These are phyloP conservation scores for Morbakka virulenta DNA, from an alignment of 30 jellyfish, hydroid and myxozoan species.

Conservation along the genomic window DNA sequence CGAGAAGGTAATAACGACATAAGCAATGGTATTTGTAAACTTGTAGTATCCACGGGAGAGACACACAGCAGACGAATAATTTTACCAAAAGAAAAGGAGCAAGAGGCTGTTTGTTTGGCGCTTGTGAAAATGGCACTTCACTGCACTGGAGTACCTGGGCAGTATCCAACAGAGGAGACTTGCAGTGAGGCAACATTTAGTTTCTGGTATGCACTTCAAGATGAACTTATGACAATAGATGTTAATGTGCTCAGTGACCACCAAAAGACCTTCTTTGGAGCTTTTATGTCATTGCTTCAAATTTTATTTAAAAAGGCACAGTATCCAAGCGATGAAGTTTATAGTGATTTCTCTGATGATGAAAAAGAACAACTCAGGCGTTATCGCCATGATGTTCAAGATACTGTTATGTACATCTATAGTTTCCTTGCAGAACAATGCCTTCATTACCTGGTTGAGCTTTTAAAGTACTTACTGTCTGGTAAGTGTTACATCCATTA, in stretches of 20 bases:
- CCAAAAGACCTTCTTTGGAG: slow-evolving; percentile 40
- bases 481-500: too few species aligned
- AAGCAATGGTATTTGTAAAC: slow-evolving; percentile 43
- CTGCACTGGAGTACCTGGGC: slow-evolving; percentile 62
- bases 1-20: slow-evolving; percentile 32
- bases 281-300: slow-evolving; percentile 60
- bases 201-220: slow-evolving; percentile 82
- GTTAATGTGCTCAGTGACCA: slow-evolving; percentile 39
- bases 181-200: slow-evolving; percentile 81
- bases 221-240: slow-evolving; percentile 54
- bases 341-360: slow-evolving; percentile 36
- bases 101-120: slow-evolving; percentile 48
- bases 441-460: slow-evolving; percentile 48
- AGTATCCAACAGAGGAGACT: slow-evolving; percentile 76
- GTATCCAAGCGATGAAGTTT: slow-evolving; percentile 52
- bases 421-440: slow-evolving; percentile 69
- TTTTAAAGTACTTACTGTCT: slow-evolving; percentile 39
- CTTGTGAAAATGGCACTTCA: slow-evolving; percentile 40
- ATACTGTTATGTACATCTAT: slow-evolving; percentile 66
- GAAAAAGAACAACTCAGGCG: slow-evolving; percentile 81
- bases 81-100: slow-evolving; percentile 49
- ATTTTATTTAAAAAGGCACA: slow-evolving; percentile 55
- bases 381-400: slow-evolving; percentile 84
- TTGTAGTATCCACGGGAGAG: slow-evolving; percentile 63
- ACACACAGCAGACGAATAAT: slow-evolving; percentile 57